Evolutionary conservation across 2,888 invertebrate genomes (phyloP), one percentile per base, ranked within the genome.

Genomic region (Archips xylosteana): DNA sequence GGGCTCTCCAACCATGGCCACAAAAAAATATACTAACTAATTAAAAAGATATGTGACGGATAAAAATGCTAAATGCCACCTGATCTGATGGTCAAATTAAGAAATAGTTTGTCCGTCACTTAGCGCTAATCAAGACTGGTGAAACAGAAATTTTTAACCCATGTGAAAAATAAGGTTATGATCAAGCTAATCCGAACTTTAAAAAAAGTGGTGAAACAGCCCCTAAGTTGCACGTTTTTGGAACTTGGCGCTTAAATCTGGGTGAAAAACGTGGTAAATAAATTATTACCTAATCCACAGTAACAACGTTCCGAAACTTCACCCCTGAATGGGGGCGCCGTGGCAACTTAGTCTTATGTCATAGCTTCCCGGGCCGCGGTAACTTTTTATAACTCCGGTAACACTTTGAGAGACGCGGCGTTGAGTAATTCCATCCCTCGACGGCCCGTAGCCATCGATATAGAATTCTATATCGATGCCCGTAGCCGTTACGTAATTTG

Each of bases 231-330:
- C 54, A 61, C 71, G 9, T 39, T 45, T 45, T 13, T 71, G 34
- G 15, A 72, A 60, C 15, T 45, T 45, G 45, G 8, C n/a, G 13
- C 36, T 67, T 15, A 59, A 73, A 69, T 36, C 54, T 34, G 59
- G 42, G 60, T 65, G 54, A 47, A 65, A 74, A 70, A 32, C 49
- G 51, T 59, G 54, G 69, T 61, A 81, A 86, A 87, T 84, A 87
- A 89, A 88, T 88, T 85, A 89, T 90, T 90, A 89, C 87, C 85
- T 86, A 88, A 91, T 91, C 82, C 83, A 84, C 77, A 80, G 81
- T 83, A 83, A 82, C 71, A 71, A 62, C 78, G 80, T 85, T 87
- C 80, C 78, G 76, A 81, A 85, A 88, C 81, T 85, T 85, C 78
- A 71, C 79, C 78, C 83, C 84, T 80, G 75, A 65, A 72, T 76